Evolutionary conservation across 2,797 vertebrate genomes (phyloP).

Genomic region (Chiroxiphia lanceolata): DNA sequence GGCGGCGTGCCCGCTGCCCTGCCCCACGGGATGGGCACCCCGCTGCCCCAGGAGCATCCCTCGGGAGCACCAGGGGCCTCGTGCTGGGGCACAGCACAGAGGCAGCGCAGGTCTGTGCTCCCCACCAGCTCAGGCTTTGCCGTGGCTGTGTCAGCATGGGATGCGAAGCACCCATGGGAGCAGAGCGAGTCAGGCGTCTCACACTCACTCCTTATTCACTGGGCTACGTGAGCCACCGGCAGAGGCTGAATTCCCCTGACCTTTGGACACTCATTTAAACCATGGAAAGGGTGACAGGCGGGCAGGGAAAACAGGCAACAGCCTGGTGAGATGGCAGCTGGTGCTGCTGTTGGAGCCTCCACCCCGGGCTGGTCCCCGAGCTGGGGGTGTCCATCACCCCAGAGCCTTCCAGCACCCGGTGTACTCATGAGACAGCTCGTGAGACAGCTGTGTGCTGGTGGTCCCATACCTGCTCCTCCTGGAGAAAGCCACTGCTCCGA

Average conservation of each 20-base stretch:
- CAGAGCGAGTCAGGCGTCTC: not conserved
- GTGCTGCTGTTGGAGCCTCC: not conserved
- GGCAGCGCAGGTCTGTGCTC: rapidly evolving
- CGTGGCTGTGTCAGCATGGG: rapidly evolving
- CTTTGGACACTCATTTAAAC: not conserved
- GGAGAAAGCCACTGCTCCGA: rapidly evolving
- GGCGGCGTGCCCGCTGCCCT: not conserved
- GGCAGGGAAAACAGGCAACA: not conserved
- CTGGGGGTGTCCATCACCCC: not conserved
- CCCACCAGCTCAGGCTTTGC: not conserved
- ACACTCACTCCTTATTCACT: not conserved
- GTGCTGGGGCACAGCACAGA: rapidly evolving
- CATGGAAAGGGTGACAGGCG: not conserved
- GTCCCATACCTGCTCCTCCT: rapidly evolving
- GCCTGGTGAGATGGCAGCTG: rapidly evolving
- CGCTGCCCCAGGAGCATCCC: not conserved
- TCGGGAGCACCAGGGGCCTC: rapidly evolving
- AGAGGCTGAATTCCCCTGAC: not conserved
- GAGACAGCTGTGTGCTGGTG: rapidly evolving
- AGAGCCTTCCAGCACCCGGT: not conserved
- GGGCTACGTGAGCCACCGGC: not conserved
- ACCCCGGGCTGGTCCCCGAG: rapidly evolving
- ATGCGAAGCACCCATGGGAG: not conserved
- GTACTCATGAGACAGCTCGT: too few relatives aligned
- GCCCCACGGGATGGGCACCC: not conserved